A percentile compares a stretch with the other conserved stretches of the same genome.
Evolutionary conservation across 2,888 invertebrate species (phyloP).

Genomic region (Agrotis exclamationis): DNA sequence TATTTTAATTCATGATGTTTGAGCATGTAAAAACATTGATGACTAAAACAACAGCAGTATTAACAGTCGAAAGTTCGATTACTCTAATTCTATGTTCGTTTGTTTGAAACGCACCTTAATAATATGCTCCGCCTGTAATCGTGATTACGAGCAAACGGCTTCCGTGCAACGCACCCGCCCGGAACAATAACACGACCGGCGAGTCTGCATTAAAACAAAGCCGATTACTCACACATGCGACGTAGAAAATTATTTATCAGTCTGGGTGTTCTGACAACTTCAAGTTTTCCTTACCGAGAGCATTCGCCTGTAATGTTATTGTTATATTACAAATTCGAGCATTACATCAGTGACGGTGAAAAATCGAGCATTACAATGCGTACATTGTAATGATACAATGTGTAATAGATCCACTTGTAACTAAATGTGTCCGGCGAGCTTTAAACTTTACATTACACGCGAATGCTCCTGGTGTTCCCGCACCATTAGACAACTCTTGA

Average conservation of each 20-base stretch:
- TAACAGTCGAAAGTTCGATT: background rate
- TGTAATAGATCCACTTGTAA: no score
- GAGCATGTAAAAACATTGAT: background rate
- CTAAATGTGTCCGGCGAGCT: no score
- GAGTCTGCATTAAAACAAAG: slow-evolving; percentile 78
- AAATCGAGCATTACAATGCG: no score
- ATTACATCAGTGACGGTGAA: no score
- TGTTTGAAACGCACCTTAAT: background rate
- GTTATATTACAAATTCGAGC: no score
- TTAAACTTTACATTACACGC: no score
- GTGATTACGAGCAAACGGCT: slow-evolving; percentile 74
- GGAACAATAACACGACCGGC: slow-evolving; percentile 80
- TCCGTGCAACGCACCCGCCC: slow-evolving; percentile 80
- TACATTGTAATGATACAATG: no score
- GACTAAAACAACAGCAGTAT: background rate
- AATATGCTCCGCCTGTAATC: slow-evolving; percentile 61
- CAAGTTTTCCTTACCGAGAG: background rate
- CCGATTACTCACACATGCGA: slow-evolving; percentile 62
- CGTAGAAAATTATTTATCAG: slow-evolving; percentile 56
- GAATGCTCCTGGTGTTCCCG: no score
- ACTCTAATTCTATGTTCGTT: background rate
- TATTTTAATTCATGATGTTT: background rate
- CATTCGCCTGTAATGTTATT: no score
- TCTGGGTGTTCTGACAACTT: slow-evolving; percentile 13
- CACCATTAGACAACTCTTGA: background rate